Evolutionary conservation across 2,888 invertebrate genomes (phyloP), one percentile per base, ranked within the genome.

Genomic region (Geotrupes spiniger): DNA sequence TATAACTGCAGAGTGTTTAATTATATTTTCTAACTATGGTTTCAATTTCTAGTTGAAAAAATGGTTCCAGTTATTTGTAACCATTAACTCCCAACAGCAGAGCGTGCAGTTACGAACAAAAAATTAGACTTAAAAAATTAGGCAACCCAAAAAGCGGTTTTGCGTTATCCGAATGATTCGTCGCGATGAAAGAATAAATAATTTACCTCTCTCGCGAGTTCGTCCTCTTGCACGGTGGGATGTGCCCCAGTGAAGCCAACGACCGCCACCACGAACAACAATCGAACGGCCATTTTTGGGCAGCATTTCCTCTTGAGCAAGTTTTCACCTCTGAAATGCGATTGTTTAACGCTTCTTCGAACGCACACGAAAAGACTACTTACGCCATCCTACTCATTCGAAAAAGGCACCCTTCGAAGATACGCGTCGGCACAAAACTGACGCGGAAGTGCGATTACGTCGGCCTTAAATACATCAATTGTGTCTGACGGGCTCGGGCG

Each of bases 121-220:
- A n/a, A n/a, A n/a, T n/a, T n/a, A n/a, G n/a, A n/a, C n/a, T n/a
- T n/a, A n/a, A n/a, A n/a, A n/a, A n/a, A n/a, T n/a, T n/a, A n/a
- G n/a, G n/a, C n/a, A n/a, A n/a, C n/a, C n/a, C n/a, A n/a, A n/a
- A n/a, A n/a, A n/a, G n/a, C n/a, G n/a, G n/a, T n/a, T n/a, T n/a
- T n/a, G n/a, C n/a, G n/a, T n/a, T n/a, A n/a, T n/a, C n/a, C n/a
- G n/a, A n/a, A n/a, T n/a, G n/a, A n/a, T n/a, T n/a, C n/a, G n/a
- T n/a, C n/a, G n/a, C n/a, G n/a, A n/a, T n/a, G n/a, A 11, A 36
- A 9, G 5, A 14, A 10, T 21, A 21, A 21, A 21, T 21, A 21
- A 21, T 4, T 21, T 36, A 47, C 46, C 40, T 47, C 46, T 36
- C 46, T 27, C 12, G 26, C 46, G 6, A 36, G 5, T 40, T 41